Conservation (phyloP, 2,888 invertebrate genomes). For the Trachelus iudaicus region DNA sequence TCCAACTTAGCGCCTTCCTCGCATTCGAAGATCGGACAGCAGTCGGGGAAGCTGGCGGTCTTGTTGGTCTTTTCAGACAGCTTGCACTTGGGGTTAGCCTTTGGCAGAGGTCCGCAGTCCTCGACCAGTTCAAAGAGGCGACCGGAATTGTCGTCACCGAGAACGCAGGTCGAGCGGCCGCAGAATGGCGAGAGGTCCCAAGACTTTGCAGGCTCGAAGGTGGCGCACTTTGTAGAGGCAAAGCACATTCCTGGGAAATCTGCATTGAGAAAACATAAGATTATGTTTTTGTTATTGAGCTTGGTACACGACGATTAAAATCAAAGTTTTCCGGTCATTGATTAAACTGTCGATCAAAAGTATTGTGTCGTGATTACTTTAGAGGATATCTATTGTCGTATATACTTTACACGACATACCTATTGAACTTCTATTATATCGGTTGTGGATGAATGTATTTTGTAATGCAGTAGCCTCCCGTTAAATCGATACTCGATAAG, state of each 20-base stretch:
- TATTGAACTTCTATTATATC: neutral
- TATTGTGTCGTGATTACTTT: neutral
- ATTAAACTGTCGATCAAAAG: neutral
- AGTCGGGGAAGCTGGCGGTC: constrained; percentile 86
- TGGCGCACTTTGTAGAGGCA: constrained; percentile 89
- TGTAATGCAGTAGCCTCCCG: neutral
- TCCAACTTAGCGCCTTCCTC: constrained; percentile 87
- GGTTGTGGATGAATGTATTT: neutral
- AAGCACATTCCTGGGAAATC: constrained; percentile 94
- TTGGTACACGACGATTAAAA: neutral
- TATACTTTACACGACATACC: neutral
- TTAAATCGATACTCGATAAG: neutral
- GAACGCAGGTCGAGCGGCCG: constrained; percentile 88
- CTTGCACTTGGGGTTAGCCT: constrained; percentile 89
- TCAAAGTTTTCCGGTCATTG: neutral
- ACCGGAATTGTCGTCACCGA: constrained; percentile 79
- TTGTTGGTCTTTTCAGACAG: constrained; percentile 90
- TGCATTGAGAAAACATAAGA: constrained; percentile 47
- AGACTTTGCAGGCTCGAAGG: constrained; percentile 84
- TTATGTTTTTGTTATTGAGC: neutral
- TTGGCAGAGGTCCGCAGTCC: constrained; percentile 89
- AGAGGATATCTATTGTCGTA: neutral
- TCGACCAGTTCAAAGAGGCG: constrained; percentile 86
- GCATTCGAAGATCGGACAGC: constrained; percentile 88
- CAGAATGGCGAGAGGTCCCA: constrained; percentile 93